Conservation (phyloP, 2,888 invertebrate genomes). For the Euzetes globulus region DNA sequence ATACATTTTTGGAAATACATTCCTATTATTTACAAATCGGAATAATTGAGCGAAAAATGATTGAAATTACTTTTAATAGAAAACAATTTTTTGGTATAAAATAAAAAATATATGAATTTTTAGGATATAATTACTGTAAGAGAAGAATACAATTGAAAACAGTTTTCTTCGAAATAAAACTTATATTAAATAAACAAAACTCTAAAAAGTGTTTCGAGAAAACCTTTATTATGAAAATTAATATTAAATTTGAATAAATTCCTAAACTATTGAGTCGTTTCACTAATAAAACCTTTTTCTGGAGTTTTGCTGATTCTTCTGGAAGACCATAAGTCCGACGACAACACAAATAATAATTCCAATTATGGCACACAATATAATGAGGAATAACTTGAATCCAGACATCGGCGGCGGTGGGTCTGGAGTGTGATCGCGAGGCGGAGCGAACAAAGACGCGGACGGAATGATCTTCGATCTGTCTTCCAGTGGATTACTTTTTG, state of each 20-base stretch:
- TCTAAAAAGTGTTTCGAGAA: not conserved
- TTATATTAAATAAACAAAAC: not conserved
- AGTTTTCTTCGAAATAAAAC: not conserved
- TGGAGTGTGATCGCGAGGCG: slow-evolving; percentile 75
- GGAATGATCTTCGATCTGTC: slow-evolving; percentile 78
- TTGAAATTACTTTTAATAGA: not conserved
- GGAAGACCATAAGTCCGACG: slow-evolving; percentile 83
- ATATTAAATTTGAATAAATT: not conserved
- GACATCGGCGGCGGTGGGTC: slow-evolving; percentile 76
- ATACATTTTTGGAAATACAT: not conserved
- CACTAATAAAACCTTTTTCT: slow-evolving; percentile 73
- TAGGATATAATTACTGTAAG: not conserved
- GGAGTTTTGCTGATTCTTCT: slow-evolving; percentile 79
- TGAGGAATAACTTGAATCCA: slow-evolving; percentile 80
- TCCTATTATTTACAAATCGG: not conserved
- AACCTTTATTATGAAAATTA: not conserved
- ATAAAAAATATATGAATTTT: not conserved
- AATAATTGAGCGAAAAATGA: not conserved
- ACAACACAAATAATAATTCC: slow-evolving; percentile 73
- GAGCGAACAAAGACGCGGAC: slow-evolving; percentile 77
- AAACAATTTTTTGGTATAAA: not conserved
- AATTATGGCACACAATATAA: slow-evolving; percentile 74
- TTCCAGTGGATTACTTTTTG: slow-evolving; percentile 52
- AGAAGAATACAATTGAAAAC: not conserved
- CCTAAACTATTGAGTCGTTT: not conserved